phyloP scores from a whole-genome alignment of 37 sponge, comb jelly and placozoan genomes.

The Spongilla lacustris region DNA sequence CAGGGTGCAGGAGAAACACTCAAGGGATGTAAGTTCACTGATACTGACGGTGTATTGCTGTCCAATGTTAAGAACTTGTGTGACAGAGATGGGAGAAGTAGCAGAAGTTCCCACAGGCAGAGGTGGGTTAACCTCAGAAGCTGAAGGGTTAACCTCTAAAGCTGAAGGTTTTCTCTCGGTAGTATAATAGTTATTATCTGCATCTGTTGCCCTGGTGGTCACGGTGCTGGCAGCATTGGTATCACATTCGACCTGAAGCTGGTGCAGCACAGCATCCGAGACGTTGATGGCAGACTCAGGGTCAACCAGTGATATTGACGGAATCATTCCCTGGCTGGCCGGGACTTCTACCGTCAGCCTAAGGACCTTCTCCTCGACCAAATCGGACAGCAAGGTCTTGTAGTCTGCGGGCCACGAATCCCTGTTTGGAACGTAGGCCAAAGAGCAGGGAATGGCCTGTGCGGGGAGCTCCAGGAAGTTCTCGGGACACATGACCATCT shows the following conservation, averaged over 20 bases:
- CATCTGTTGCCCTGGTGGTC: not conserved
- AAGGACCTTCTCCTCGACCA: conserved; percentile 25
- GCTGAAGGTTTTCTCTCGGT: not conserved
- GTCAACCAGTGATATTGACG: conserved; percentile 43
- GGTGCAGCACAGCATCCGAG: conserved; percentile 41
- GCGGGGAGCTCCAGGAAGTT: conserved; percentile 66
- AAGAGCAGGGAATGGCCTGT: conserved; percentile 73
- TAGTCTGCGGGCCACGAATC: conserved; percentile 71
- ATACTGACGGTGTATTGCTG: not conserved
- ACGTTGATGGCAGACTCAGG: conserved; percentile 13
- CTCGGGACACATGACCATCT: conserved; percentile 62
- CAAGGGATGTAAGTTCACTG: conserved; percentile 11
- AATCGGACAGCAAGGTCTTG: conserved; percentile 28
- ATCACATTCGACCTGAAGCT: conserved; percentile 75
- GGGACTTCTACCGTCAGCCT: conserved; percentile 62
- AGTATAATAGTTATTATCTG: not conserved
- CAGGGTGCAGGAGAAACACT: conserved; percentile 14
- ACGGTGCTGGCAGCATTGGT: conserved; percentile 25
- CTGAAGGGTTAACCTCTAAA: not conserved
- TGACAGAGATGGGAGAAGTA: not conserved
- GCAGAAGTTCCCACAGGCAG: not conserved
- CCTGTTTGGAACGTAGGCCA: conserved; percentile 68
- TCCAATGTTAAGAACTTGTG: not conserved
- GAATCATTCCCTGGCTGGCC: conserved; percentile 55
- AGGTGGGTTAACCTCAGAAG: conserved; percentile 1